Conservation (phyloP, 2,888 invertebrate genomes). For the Elysia crispata region DNA sequence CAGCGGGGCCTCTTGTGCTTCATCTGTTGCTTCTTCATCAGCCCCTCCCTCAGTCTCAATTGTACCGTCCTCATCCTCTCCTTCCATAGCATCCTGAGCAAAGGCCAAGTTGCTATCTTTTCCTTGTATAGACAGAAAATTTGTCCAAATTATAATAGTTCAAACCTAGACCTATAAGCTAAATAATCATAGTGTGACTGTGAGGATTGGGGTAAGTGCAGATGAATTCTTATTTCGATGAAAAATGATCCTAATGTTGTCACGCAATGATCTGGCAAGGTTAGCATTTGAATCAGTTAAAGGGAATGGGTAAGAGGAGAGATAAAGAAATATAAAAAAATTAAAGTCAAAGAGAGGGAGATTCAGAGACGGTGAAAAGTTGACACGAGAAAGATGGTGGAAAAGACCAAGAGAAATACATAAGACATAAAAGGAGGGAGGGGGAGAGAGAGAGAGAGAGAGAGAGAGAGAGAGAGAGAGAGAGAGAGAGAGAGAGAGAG, state of each 20-base stretch:
- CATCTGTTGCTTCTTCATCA: slow-evolving; percentile 57
- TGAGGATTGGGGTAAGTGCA: not conserved
- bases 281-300: too few relatives aligned
- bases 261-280: too few relatives aligned
- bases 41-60: slow-evolving; percentile 69
- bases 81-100: slow-evolving; percentile 67
- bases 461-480: slow-evolving; percentile 13
- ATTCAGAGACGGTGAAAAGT: too few relatives aligned
- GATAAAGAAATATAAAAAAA: too few relatives aligned
- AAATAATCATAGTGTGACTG: not conserved
- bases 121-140: slow-evolving; percentile 1
- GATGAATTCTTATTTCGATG: not conserved
- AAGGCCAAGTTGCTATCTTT: slow-evolving; percentile 48
- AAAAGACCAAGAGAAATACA: not conserved
- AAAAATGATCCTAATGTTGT: too few relatives aligned
- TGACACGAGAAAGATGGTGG: too few relatives aligned
- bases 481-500: not conserved
- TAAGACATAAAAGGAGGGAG: too few relatives aligned
- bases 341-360: too few relatives aligned
- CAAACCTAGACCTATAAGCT: not conserved
- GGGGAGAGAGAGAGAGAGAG: not conserved
- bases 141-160: not conserved
- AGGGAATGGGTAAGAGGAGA: too few relatives aligned
- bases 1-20: slow-evolving; percentile 48
- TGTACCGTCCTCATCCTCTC: slow-evolving; percentile 70